These are phyloP conservation scores for Drosophila sproati DNA, from an alignment of 1,140 invertebrate species.

Conservation along the genomic window DNA sequence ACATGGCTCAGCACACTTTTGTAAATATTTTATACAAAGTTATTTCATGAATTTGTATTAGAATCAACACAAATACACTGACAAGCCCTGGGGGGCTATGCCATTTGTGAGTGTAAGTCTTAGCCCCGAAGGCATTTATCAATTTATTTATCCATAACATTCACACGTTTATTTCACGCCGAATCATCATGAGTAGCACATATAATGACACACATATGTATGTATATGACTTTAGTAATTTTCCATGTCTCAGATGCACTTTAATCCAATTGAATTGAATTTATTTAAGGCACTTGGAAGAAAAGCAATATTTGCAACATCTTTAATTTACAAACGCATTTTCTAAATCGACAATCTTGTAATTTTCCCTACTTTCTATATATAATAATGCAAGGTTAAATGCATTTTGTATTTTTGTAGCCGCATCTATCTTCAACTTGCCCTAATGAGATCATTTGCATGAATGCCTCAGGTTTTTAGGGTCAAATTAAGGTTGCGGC, in stretches of 20 bases:
- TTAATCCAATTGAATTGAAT: too few relatives aligned
- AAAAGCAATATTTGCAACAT: background rate
- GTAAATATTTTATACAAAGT: slow-evolving; percentile 40
- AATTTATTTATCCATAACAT: background rate
- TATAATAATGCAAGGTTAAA: background rate
- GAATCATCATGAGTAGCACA: too few relatives aligned
- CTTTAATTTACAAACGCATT: background rate
- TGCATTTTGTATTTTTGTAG: background rate
- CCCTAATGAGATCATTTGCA: background rate
- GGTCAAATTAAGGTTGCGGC: slow-evolving; percentile 4
- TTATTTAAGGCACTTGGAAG: too few relatives aligned
- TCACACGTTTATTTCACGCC: too few relatives aligned
- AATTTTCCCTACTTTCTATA: background rate
- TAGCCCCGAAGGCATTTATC: background rate
- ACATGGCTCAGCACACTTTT: slow-evolving; percentile 20
- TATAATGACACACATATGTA: too few relatives aligned
- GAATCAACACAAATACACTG: slow-evolving; percentile 2
- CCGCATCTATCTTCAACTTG: background rate
- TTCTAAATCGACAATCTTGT: too few relatives aligned
- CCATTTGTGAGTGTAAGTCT: background rate
- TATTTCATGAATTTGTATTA: slow-evolving; percentile 61
- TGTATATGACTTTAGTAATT: background rate
- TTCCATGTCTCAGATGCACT: background rate
- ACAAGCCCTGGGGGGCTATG: background rate
- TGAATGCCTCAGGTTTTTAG: background rate